Evolutionary conservation across 2,113 vertebrate species (phyloP).

Genomic region (Sturnira hondurensis): DNA sequence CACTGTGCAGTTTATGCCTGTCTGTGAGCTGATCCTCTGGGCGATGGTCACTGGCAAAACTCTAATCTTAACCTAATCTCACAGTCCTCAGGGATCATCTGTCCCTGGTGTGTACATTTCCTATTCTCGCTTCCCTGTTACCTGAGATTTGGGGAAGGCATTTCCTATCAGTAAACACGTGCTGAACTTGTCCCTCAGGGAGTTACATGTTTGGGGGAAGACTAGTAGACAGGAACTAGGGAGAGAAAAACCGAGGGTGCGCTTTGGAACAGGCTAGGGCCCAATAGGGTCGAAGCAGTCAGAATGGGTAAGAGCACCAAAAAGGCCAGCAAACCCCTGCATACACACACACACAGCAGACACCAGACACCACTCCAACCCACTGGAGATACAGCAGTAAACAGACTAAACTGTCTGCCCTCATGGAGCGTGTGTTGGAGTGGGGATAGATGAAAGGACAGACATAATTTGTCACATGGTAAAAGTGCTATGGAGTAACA

Average conservation of each 20-base stretch:
- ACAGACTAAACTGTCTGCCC: neutral
- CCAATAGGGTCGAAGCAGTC: neutral
- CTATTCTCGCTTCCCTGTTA: neutral
- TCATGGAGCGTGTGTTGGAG: neutral
- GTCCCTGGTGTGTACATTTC: too few species aligned
- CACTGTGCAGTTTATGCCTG: too few species aligned
- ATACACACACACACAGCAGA: neutral
- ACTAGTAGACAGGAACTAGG: neutral
- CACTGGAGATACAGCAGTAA: too few species aligned
- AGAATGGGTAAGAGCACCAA: neutral
- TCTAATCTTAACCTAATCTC: neutral
- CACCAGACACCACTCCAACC: neutral
- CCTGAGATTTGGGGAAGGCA: neutral
- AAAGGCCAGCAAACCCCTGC: neutral
- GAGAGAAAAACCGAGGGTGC: neutral
- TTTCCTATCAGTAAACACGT: neutral
- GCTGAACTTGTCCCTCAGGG: too few species aligned
- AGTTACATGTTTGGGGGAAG: too few species aligned
- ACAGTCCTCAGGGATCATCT: neutral
- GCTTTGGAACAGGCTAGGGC: neutral
- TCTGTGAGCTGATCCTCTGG: neutral
- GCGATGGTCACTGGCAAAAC: neutral
- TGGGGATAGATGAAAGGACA: neutral
- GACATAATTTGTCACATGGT: neutral
- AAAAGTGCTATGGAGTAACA: neutral